Evolutionary conservation across 2,797 vertebrate species (phyloP).

Genomic region (Phyllotis vaccarum): DNA sequence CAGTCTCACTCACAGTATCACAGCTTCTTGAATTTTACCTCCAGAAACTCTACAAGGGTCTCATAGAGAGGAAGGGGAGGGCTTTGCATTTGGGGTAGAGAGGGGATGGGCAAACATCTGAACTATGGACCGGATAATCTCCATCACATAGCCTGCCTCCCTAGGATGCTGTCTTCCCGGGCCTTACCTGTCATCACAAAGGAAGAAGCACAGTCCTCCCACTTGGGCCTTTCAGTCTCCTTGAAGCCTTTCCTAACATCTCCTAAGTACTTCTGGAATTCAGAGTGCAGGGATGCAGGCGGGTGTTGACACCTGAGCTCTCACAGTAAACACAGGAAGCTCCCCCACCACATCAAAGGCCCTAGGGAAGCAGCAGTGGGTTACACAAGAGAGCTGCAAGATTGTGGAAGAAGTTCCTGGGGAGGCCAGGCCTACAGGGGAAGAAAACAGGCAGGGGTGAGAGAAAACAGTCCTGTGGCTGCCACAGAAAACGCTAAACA

Average conservation of each 20-base stretch:
- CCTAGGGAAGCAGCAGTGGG: background rate
- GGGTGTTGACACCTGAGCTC: background rate
- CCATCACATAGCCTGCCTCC: background rate
- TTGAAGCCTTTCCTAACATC: background rate
- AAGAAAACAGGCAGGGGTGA: background rate
- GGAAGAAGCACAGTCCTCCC: background rate
- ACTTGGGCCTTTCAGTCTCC: background rate
- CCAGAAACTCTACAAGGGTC: background rate
- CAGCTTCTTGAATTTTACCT: background rate
- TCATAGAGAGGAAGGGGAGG: background rate
- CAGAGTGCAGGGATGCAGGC: background rate
- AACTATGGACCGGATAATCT: background rate
- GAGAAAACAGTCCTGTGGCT: background rate
- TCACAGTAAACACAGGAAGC: background rate
- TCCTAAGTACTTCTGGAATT: background rate
- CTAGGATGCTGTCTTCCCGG: background rate
- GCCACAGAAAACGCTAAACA: background rate
- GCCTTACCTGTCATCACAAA: background rate
- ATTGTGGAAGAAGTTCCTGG: background rate
- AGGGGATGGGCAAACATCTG: too few species aligned
- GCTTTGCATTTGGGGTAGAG: background rate
- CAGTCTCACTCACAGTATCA: background rate
- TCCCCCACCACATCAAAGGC: slow-evolving; percentile 2
- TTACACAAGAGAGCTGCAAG: background rate
- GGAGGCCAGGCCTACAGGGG: background rate